These are phyloP conservation scores for Sapayoa aenigma DNA, from an alignment of 2,113 vertebrate species.

Conservation along the genomic window DNA sequence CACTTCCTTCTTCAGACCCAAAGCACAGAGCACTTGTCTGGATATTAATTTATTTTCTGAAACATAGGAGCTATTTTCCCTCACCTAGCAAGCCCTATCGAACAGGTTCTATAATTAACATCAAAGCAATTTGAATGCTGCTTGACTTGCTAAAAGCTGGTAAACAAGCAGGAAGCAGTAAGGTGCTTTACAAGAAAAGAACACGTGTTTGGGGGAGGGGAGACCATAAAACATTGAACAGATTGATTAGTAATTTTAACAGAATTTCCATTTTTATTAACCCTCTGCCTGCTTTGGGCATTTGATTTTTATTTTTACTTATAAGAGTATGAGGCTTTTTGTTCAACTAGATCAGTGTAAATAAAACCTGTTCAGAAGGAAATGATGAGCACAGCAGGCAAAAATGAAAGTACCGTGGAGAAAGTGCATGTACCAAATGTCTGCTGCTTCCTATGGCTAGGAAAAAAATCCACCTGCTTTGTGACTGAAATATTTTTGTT, in stretches of 20 bases:
- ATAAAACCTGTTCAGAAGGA: background rate
- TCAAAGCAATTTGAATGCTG: slow-evolving; percentile 61
- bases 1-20: background rate
- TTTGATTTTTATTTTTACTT: background rate
- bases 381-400: background rate
- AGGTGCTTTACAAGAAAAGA: slow-evolving; percentile 43
- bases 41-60: slow-evolving; percentile 41
- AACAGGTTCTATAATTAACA: slow-evolving; percentile 58
- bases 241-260: slow-evolving; percentile 33
- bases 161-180: slow-evolving; percentile 51
- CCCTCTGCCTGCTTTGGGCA: background rate
- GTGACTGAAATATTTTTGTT: background rate
- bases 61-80: slow-evolving; percentile 9
- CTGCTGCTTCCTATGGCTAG: background rate
- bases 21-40: background rate
- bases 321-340: background rate
- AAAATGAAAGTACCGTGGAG: background rate
- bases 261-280: slow-evolving; percentile 27
- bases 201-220: slow-evolving; percentile 22
- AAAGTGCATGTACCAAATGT: background rate
- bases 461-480: background rate
- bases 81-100: slow-evolving; percentile 34
- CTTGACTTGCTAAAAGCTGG: slow-evolving; percentile 37
- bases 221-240: slow-evolving; percentile 23
- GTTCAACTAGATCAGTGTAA: background rate